Conservation (phyloP, 1,140 invertebrate species). For the Manduca sexta region DNA sequence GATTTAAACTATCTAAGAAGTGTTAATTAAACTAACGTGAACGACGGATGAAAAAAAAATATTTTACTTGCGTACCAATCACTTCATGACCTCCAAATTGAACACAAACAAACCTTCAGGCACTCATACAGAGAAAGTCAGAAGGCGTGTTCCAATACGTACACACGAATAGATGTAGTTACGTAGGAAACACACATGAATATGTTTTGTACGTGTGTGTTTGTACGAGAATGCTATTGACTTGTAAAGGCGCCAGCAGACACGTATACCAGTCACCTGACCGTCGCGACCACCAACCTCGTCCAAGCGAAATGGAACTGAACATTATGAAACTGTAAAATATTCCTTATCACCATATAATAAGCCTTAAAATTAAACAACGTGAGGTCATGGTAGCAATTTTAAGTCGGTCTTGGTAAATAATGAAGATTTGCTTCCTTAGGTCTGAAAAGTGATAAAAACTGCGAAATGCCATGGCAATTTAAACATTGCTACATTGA, state of each 20-base stretch:
- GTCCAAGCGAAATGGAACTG: conserved; percentile 17
- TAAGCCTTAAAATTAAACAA: conserved; percentile 7
- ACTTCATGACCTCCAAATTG: conserved; percentile 48
- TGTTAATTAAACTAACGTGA: conserved; percentile 32
- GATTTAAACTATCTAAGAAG: conserved; percentile 26
- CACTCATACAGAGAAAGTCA: conserved; percentile 30
- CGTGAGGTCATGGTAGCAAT: neutral
- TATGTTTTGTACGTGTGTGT: conserved; percentile 25
- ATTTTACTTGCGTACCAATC: conserved; percentile 34
- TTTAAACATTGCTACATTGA: no score
- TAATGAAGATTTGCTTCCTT: conserved; percentile 39
- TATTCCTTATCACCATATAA: conserved; percentile 6
- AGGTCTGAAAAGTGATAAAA: conserved; percentile 23
- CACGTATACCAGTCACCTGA: conserved; percentile 60
- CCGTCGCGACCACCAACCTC: conserved; percentile 30
- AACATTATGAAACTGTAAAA: neutral
- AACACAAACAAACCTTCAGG: conserved; percentile 36
- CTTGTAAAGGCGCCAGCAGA: conserved; percentile 55
- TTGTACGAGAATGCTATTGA: conserved; percentile 50
- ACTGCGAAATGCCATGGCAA: neutral
- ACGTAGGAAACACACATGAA: conserved; percentile 36
- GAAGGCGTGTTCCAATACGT: conserved; percentile 57
- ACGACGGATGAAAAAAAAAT: conserved; percentile 27
- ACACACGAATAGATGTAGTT: conserved; percentile 32
- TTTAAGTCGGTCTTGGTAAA: conserved; percentile 1